These are phyloP conservation scores for Drosophila jambulina DNA, from an alignment of 1,140 invertebrate species.

Conservation along the genomic window DNA sequence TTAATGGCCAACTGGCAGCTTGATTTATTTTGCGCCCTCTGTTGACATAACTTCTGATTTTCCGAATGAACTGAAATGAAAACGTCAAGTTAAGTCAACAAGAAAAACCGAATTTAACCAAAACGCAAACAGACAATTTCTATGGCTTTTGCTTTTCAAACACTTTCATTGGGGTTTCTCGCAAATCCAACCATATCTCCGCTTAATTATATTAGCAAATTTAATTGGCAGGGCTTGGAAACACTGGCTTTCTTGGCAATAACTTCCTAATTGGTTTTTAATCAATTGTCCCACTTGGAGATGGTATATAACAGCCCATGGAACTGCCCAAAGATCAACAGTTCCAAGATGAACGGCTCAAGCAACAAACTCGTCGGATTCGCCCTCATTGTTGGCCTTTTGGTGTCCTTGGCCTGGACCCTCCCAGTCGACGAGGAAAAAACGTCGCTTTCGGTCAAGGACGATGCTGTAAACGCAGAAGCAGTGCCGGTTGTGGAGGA, in stretches of 20 bases:
- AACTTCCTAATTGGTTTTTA: conserved; percentile 44
- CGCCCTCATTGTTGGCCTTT: conserved; percentile 23
- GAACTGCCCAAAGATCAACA: not conserved
- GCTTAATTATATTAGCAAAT: conserved; percentile 44
- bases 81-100: not conserved
- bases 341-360: conserved; percentile 21
- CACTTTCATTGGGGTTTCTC: conserved; percentile 22
- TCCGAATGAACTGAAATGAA: not conserved
- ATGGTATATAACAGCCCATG: conserved; percentile 31
- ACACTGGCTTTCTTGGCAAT: conserved; percentile 15
- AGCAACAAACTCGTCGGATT: conserved; percentile 9
- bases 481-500: conserved; percentile 5
- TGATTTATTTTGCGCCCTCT: conserved; percentile 18
- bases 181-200: not conserved
- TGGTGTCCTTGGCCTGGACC: conserved; percentile 35
- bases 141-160: not conserved
- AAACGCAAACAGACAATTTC: not conserved
- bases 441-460: not conserved
- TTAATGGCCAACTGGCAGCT: conserved; percentile 8
- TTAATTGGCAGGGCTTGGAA: conserved; percentile 16
- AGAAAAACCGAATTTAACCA: not conserved
- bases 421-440: conserved; percentile 21
- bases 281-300: conserved; percentile 34
- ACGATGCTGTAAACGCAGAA: not conserved
- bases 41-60: conserved; percentile 13